Conservation (phyloP, 23 tunicate genomes). For the Trididemnum clinides region DNA sequence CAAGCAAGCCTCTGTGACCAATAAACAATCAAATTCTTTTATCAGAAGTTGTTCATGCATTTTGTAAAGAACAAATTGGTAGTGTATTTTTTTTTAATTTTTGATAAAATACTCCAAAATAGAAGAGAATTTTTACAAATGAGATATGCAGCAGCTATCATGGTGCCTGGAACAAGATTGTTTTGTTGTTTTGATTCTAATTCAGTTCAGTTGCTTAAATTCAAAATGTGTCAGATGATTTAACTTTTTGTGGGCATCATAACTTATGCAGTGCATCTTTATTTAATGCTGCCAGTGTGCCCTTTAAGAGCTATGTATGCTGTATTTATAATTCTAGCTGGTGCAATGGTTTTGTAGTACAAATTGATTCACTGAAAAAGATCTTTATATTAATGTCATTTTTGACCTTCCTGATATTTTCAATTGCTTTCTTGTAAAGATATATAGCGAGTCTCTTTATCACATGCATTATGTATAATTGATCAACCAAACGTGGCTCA, state of each 20-base stretch:
- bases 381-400: no score
- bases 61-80: constrained; percentile 13
- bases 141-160: no score
- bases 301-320: constrained; percentile 25
- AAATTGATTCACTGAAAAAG: not conserved
- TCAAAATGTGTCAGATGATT: constrained; percentile 33
- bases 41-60: constrained; percentile 5
- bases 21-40: constrained; percentile 13
- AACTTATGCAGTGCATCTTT: not conserved
- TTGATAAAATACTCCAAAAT: not conserved
- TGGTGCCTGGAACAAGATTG: constrained; percentile 19
- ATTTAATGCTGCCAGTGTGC: not conserved
- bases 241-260: constrained; percentile 14
- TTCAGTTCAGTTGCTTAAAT: not conserved
- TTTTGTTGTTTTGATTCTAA: constrained; percentile 22
- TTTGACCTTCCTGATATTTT: no score
- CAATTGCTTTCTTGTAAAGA: constrained; percentile 29
- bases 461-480: constrained; percentile 23
- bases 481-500: constrained; percentile 20
- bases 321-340: constrained; percentile 13
- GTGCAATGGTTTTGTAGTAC: constrained; percentile 21
- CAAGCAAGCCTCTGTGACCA: constrained; percentile 27
- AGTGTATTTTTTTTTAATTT: not conserved
- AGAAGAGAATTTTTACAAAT: constrained; percentile 16
- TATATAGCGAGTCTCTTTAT: not conserved